phyloP scores from a whole-genome alignment of 2,113 vertebrate species.

The Ploceus nigricollis region DNA sequence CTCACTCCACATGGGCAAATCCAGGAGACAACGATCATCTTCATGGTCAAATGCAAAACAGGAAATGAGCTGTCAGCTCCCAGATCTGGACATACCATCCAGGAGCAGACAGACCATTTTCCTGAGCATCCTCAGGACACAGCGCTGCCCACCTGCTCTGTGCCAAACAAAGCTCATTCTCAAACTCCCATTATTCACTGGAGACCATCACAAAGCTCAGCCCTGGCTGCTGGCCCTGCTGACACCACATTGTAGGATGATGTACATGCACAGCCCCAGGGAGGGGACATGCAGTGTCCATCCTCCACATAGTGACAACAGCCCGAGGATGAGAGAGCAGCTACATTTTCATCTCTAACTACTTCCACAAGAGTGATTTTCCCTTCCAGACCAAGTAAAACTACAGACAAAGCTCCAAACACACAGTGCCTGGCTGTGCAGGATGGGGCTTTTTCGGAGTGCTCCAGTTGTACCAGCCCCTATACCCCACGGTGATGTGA shows the following conservation, averaged over 20 bases:
- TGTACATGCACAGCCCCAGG: not conserved
- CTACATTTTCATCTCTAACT: not conserved
- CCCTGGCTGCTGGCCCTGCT: not conserved
- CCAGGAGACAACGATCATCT: not conserved
- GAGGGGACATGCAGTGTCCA: not conserved
- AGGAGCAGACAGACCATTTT: not conserved
- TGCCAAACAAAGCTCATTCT: not conserved
- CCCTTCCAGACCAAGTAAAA: not conserved
- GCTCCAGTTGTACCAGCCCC: not conserved
- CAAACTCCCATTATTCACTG: not conserved
- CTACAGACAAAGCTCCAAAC: not conserved
- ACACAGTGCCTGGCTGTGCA: not conserved
- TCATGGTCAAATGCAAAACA: not conserved
- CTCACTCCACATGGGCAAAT: not conserved
- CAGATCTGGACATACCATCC: rapidly evolving
- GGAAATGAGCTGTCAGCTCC: not conserved
- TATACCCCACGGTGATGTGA: rapidly evolving
- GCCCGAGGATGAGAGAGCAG: not conserved
- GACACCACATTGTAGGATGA: not conserved
- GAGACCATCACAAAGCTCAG: not conserved
- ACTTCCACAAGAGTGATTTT: not conserved
- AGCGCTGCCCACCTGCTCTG: not conserved
- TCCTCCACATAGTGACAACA: not conserved
- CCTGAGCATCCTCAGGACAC: not conserved
- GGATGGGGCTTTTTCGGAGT: not conserved